Evolutionary conservation across 2,888 invertebrate species (phyloP), one percentile per base, ranked within the genome.

Genomic region (Cremastinae sp.): DNA sequence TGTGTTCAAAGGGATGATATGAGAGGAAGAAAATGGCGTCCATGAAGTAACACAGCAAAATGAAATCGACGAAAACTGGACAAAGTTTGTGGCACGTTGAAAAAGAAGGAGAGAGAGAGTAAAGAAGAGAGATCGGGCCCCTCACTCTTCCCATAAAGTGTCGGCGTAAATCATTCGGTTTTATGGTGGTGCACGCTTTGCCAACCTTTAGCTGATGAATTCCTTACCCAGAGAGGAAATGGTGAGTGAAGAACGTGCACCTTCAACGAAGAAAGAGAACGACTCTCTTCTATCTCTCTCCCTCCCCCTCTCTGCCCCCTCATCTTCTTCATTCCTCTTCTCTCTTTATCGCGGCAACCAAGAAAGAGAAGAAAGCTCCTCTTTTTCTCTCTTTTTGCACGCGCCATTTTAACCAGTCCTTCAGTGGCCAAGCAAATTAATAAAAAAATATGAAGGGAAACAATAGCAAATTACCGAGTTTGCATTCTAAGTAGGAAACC

Each of bases 141-240:
- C 12, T 12, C 2, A 14, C 20, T 53, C 78, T 83, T 84, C 83
- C 86, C 89, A 88, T 89, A 89, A 89, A 88, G 86, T 86, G 89
- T 89, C 89, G 85, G 80, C 84, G 87, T 90, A 90, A 89, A 90
- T 90, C 89, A 89, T 84, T 86, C 64, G 87, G 86, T 89, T 89
- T 89, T 90, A 89, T 89, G 89, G 89, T 88, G 87, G 87, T 86
- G 87, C 87, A 83, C 89, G 89, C 73, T 87, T 89, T 87, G 85
- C 89, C 88, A 88, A 88, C 88, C 89, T 89, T 87, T 85, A 79
- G 87, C 89, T 89, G 89, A 89, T 89, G 89, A 89, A 89, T 89
- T 89, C 88, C 89, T 89, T 83, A 85, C 83, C 83, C 85, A 83
- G 83, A 80, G 84, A 70, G 73, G 47, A 58, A 69, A 72, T 43